Conservation (phyloP, 2,113 vertebrate species). For the Oceanodroma tethys region DNA sequence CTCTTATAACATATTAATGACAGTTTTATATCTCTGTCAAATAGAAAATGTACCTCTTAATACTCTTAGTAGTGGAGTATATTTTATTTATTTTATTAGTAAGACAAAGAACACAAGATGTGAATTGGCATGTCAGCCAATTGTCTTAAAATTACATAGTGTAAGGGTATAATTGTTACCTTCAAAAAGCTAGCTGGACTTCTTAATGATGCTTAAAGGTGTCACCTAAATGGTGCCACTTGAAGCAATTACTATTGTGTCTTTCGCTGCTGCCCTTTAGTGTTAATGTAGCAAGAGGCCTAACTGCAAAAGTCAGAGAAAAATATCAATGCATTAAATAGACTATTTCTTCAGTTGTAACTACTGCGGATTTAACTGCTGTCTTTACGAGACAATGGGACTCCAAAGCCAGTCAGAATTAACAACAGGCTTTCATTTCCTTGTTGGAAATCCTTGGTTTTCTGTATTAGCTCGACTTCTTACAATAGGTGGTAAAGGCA, state of each 20-base stretch:
- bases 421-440: not conserved
- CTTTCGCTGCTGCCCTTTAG: not conserved
- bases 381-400: not conserved
- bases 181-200: not conserved
- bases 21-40: slow-evolving; percentile 44
- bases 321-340: not conserved
- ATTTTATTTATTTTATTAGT: slow-evolving; percentile 54
- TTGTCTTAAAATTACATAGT: slow-evolving; percentile 13
- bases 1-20: slow-evolving; percentile 40
- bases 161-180: not conserved
- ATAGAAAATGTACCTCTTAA: slow-evolving; percentile 32
- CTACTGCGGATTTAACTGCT: not conserved
- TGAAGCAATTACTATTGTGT: not conserved
- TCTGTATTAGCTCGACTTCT: not conserved
- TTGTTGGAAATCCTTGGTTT: not conserved
- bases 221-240: not conserved
- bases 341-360: not conserved
- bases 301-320: not conserved
- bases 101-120: not conserved
- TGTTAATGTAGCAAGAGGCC: not conserved
- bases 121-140: slow-evolving; percentile 11
- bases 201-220: slow-evolving; percentile 18
- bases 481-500: not conserved
- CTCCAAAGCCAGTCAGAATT: not conserved
- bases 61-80: not conserved